A percentile compares a stretch with the other conserved stretches of the same genome.
Evolutionary conservation across 2,113 vertebrate species (phyloP).

Genomic region (Thinocorus orbignyianus): DNA sequence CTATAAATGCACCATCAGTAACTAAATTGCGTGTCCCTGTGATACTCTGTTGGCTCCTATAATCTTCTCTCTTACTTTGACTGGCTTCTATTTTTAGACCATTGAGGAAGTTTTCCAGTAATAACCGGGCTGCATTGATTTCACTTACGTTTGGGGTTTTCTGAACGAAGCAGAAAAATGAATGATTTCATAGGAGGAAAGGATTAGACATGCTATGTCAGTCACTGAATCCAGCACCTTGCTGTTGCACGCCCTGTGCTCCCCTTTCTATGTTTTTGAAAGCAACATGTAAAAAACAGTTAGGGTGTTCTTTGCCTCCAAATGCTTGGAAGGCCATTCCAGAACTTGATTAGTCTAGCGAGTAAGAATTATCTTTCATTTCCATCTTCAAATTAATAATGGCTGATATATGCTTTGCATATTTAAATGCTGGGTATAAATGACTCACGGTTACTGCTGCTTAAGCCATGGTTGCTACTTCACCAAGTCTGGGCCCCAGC

Average conservation of each 20-base stretch:
- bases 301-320: rapidly evolving
- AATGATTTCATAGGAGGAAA: neutral
- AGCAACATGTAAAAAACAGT: neutral
- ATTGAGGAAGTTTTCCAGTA: neutral
- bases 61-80: neutral
- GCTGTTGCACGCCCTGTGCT: neutral
- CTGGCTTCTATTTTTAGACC: neutral
- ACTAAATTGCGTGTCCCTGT: neutral
- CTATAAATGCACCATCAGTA: neutral
- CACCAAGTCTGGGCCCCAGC: neutral
- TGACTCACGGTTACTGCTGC: neutral
- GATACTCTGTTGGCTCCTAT: neutral
- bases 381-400: neutral
- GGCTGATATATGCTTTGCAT: neutral
- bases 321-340: neutral
- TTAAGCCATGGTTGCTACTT: neutral
- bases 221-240: neutral
- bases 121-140: neutral
- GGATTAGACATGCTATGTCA: neutral
- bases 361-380: neutral
- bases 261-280: neutral
- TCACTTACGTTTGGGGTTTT: neutral
- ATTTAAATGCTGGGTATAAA: neutral
- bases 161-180: neutral
- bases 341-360: neutral